Percentiles rank a stretch among this genome's conserved stretches.
These are phyloP conservation scores for Scomberomorus guttatus DNA, from an alignment of 2,797 vertebrate genomes.

Conservation along the genomic window DNA sequence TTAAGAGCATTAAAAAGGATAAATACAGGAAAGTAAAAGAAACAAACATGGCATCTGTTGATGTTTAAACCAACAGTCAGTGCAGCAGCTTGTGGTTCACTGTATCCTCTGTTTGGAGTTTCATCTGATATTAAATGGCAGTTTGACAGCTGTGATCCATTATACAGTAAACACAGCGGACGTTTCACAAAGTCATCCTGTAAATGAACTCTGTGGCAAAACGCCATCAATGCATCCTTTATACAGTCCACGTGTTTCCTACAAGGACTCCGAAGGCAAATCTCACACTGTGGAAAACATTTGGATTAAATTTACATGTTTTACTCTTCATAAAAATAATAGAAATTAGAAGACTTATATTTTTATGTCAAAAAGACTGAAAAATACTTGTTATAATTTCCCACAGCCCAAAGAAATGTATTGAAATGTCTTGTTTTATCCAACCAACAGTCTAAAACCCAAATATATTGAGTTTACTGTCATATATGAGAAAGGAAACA, in stretches of 20 bases:
- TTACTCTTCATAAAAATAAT: no score
- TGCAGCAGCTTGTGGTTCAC: not conserved
- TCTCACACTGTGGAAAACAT: not conserved
- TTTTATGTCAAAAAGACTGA: no score
- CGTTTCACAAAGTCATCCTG: slow-evolving; percentile 16
- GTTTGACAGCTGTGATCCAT: slow-evolving; percentile 26
- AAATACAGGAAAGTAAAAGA: not conserved
- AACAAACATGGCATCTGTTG: not conserved
- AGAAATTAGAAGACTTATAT: not conserved
- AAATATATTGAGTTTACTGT: no score
- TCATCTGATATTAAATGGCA: slow-evolving; percentile 2
- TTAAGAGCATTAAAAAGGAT: no score
- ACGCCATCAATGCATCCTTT: not conserved
- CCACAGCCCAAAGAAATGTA: no score
- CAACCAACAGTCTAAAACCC: no score
- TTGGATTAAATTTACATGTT: not conserved
- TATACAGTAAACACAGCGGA: slow-evolving; percentile 16
- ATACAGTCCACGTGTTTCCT: no score
- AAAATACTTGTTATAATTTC: no score
- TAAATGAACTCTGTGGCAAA: slow-evolving; percentile 7
- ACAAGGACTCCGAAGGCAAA: no score
- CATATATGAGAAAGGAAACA: no score
- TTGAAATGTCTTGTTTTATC: no score
- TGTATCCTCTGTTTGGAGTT: not conserved
- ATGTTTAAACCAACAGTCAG: not conserved